phyloP scores from a whole-genome alignment of 2,888 invertebrate species.

The Temnothorax rugatulus region DNA sequence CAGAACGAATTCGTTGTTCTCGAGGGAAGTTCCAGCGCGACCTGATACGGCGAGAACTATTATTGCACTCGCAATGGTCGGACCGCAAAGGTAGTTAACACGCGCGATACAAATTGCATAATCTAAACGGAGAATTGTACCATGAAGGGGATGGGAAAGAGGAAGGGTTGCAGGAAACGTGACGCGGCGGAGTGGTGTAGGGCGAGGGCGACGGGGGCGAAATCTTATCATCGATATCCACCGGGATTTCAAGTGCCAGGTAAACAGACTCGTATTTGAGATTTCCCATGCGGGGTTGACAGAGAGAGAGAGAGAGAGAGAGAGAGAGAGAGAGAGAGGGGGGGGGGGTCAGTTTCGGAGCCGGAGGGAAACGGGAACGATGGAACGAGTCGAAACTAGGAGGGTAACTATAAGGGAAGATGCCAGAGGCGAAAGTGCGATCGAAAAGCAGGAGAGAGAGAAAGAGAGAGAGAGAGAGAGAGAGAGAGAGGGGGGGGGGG shows the following conservation, averaged over 20 bases:
- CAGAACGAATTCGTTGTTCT: constrained; percentile 4
- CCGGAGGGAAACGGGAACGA: constrained; percentile 31
- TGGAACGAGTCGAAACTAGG: constrained; percentile 13
- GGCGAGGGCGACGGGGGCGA: constrained; percentile 62
- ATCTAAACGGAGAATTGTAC: constrained; percentile 32
- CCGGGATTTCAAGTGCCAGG: constrained; percentile 77
- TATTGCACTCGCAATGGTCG: constrained; percentile 45
- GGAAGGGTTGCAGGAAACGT: constrained; percentile 36
- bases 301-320: constrained; percentile 42
- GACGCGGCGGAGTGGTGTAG: constrained; percentile 27
- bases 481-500: background rate
- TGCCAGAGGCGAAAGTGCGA: constrained; percentile 4
- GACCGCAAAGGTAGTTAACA: constrained; percentile 52
- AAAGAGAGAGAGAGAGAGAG: constrained; percentile 14
- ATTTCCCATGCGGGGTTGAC: constrained; percentile 81
- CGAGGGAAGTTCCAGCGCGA: constrained; percentile 14
- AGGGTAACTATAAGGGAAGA: constrained; percentile 24
- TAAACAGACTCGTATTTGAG: constrained; percentile 80
- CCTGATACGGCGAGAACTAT: constrained; percentile 44
- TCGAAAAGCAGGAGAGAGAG: no score
- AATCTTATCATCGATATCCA: constrained; percentile 79
- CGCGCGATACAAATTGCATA: constrained; percentile 52
- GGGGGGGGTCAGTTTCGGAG: constrained; percentile 30
- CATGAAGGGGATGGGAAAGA: constrained; percentile 2
- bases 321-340: background rate